A percentile compares a stretch with the other conserved stretches of the same genome.
phyloP scores from a whole-genome alignment of 2,113 vertebrate species.

The Mobula hypostoma region DNA sequence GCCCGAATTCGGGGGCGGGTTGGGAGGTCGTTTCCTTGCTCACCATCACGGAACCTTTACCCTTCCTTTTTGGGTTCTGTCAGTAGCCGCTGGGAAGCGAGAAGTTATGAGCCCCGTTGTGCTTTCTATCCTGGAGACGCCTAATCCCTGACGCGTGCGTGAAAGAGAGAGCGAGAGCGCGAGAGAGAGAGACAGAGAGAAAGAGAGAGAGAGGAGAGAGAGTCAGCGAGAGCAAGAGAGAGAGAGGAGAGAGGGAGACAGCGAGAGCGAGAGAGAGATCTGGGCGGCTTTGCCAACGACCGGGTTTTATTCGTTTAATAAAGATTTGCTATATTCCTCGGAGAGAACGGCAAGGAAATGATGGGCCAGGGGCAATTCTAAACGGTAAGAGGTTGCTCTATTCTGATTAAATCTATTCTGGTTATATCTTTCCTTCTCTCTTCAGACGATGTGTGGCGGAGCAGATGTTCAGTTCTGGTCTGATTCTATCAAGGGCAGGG shows the following conservation, averaged over 20 bases:
- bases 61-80: neutral
- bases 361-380: neutral
- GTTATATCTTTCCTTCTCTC: neutral
- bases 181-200: neutral
- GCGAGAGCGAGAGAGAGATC: neutral
- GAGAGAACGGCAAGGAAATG: neutral
- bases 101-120: neutral
- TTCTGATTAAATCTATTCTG: neutral
- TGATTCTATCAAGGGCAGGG: neutral
- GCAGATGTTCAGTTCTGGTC: conserved; percentile 2
- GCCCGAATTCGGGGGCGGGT: no score
- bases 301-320: neutral
- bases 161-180: neutral
- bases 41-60: neutral
- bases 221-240: neutral
- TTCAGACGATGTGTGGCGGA: neutral
- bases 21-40: neutral
- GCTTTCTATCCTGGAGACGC: neutral
- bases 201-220: neutral
- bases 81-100: neutral
- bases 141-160: neutral
- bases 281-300: neutral
- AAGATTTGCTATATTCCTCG: neutral
- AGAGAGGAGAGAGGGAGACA: neutral
- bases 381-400: neutral